A percentile compares a stretch with the other conserved stretches of the same genome.
phyloP scores from a whole-genome alignment of 2,113 vertebrate species.

The Candoia aspera region DNA sequence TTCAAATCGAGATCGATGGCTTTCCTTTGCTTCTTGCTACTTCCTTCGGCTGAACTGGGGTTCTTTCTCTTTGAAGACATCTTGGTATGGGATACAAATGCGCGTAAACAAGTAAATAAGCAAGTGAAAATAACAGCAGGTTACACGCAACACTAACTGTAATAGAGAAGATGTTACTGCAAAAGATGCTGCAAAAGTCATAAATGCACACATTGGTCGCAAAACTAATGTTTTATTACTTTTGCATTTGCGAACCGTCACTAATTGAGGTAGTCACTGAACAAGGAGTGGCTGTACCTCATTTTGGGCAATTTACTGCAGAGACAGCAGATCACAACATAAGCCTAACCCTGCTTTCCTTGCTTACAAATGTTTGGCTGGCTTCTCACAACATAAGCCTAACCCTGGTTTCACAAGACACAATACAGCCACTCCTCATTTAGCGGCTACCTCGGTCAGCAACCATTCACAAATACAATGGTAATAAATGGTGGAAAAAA shows the following conservation, averaged over 20 bases:
- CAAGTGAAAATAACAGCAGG: background rate
- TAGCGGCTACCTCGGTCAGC: background rate
- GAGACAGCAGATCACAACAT: background rate
- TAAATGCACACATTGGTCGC: background rate
- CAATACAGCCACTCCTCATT: background rate
- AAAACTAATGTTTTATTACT: background rate
- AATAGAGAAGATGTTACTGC: background rate
- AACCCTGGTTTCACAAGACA: background rate
- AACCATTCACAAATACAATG: background rate
- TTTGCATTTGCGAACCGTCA: background rate
- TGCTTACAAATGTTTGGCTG: background rate
- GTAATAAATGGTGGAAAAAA: background rate
- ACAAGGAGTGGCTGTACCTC: background rate
- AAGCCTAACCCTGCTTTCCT: too few species aligned
- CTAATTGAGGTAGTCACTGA: background rate
- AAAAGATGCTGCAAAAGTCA: background rate
- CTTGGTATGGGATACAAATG: background rate
- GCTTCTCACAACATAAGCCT: background rate
- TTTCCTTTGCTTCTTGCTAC: background rate
- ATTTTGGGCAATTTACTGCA: background rate
- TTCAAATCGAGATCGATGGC: background rate
- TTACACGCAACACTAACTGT: background rate
- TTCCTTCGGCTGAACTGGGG: background rate
- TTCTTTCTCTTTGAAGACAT: background rate
- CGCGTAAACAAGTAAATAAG: background rate